A percentile compares a stretch with the other conserved stretches of the same genome.
phyloP scores from a whole-genome alignment of 2,797 vertebrate species.

The Liasis olivaceus region DNA sequence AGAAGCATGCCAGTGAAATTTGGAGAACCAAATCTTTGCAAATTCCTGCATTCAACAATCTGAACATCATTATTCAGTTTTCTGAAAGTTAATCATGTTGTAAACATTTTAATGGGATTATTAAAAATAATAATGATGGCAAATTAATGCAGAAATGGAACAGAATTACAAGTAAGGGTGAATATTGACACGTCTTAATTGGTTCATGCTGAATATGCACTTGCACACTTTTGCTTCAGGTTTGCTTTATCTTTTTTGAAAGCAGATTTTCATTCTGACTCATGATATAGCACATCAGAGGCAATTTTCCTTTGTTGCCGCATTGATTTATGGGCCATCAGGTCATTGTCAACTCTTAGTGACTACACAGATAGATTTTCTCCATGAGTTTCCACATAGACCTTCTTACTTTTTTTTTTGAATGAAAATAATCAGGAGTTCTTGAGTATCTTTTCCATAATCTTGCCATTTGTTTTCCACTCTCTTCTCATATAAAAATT shows the following conservation, averaged over 20 bases:
- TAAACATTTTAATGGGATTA: neutral
- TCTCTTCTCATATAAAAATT: neutral
- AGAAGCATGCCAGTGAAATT: neutral
- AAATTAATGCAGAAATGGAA: neutral
- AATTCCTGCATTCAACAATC: neutral
- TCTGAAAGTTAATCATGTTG: neutral
- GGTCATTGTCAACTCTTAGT: neutral
- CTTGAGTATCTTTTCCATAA: slow-evolving; percentile 23
- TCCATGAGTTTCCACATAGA: neutral
- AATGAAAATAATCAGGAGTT: slow-evolving; percentile 34
- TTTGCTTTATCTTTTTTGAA: neutral
- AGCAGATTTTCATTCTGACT: neutral
- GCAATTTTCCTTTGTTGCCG: neutral
- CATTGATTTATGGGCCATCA: neutral
- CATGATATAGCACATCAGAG: fast-evolving
- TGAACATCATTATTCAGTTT: neutral
- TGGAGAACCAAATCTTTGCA: neutral
- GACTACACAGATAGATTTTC: neutral
- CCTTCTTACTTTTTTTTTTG: neutral
- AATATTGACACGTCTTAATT: neutral
- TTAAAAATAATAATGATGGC: neutral
- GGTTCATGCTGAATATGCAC: neutral
- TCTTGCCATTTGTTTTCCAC: slow-evolving; percentile 18
- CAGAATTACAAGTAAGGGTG: neutral
- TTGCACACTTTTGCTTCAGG: no score